Evolutionary conservation across 2,113 vertebrate species (phyloP), one percentile per base, ranked within the genome.

Genomic region (Alethe castanea): DNA sequence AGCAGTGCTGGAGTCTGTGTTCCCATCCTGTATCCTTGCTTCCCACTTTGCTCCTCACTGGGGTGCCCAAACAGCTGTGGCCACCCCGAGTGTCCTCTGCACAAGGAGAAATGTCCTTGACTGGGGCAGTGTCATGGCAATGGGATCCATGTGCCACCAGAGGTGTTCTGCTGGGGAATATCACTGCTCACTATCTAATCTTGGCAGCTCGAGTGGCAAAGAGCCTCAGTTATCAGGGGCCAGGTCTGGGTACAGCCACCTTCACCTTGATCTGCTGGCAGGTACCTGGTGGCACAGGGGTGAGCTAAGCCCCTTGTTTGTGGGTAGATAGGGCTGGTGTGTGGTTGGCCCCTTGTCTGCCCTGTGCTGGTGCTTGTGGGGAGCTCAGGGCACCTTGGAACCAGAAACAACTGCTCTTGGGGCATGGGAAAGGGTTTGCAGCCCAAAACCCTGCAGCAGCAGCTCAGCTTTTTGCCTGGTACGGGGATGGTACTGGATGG

Each of bases 51-150:
- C 26, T 67, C 26, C 25, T 54, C 3, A 1, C 44, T 16, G 2
- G 24, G 44, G 22, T 7, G 1, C 31, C 50, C 12, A 2, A 47
- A 35, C 0, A 10, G 10, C n/a, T 29, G 28, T 6, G 20, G 40
- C 31, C 0, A 0, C 14, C 25, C 23, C 1, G 0, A 0, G 6
- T 1, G 19, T 52, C 50, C 84, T 80, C n/a, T 69, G 53, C 8
- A 7, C 67, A 28, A 64, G 53, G 74, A 92, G 66, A 53, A 80
- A 81, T 19, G 28, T 54, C 76, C 83, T 94, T 54, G 57, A 38
- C 28, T 2, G 1, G n/a, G 79, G 38, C 52, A 74, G 12, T 15
- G n/a, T 45, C 31, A 1, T 0, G 5, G 52, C 42, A 19, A 5
- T 8, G 42, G 62, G 44, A 53, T 70, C 69, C 0, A 0, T 1